Conservation (phyloP, 2,113 vertebrate species). For the Ginglymostoma cirratum region DNA sequence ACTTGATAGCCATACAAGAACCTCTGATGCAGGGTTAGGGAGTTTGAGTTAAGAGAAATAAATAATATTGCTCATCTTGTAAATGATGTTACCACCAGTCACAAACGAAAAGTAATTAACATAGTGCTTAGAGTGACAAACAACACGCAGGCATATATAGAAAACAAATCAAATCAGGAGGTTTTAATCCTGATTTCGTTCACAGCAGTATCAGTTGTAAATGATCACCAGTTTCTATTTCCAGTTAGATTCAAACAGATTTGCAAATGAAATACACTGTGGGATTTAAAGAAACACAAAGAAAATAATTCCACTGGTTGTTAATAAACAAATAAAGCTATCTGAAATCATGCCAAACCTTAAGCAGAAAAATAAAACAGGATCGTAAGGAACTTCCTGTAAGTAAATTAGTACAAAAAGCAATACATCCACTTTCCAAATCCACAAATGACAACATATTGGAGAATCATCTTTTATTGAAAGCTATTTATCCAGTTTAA, state of each 20-base stretch:
- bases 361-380: not conserved
- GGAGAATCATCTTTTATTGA: conserved; percentile 30
- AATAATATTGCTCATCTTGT: not conserved
- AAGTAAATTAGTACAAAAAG: not conserved
- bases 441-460: not conserved
- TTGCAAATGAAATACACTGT: not conserved
- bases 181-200: not conserved
- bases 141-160: not conserved
- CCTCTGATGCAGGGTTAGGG: not conserved
- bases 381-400: not conserved
- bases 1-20: not conserved
- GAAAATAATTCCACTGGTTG: not conserved
- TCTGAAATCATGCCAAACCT: not conserved
- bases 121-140: not conserved
- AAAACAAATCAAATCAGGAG: not conserved
- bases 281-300: not conserved
- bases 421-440: conserved; percentile 25
- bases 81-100: not conserved
- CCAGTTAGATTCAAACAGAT: not conserved
- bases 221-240: not conserved
- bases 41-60: not conserved
- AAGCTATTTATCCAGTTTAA: conserved; percentile 39
- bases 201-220: not conserved
- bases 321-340: not conserved
- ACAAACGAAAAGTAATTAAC: not conserved